A percentile compares a stretch with the other conserved stretches of the same genome.
Evolutionary conservation across 2,888 invertebrate species (phyloP).

Genomic region (Mechanitis mazaeus): DNA sequence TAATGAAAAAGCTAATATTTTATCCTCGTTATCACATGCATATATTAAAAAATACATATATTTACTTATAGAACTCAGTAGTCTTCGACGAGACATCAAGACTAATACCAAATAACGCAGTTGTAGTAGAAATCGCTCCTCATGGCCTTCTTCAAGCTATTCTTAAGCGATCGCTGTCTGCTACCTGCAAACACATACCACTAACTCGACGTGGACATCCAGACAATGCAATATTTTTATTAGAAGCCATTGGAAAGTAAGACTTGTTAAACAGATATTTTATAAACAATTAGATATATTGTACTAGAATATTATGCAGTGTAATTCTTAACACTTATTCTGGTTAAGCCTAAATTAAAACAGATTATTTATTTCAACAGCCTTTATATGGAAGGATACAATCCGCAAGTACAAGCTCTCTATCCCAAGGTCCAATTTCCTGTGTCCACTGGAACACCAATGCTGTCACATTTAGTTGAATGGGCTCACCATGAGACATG

Average conservation of each 20-base stretch:
- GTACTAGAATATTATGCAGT: neutral
- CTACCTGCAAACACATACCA: conserved; percentile 80
- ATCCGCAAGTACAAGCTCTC: conserved; percentile 80
- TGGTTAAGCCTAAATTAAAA: no score
- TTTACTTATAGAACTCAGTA: conserved; percentile 65
- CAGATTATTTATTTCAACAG: conserved; percentile 54
- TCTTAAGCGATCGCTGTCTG: conserved; percentile 81
- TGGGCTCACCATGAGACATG: conserved; percentile 88
- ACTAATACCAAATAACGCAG: conserved; percentile 84
- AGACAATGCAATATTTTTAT: conserved; percentile 74
- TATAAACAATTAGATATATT: neutral
- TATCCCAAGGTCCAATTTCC: conserved; percentile 86
- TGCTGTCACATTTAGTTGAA: conserved; percentile 84
- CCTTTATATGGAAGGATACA: conserved; percentile 83
- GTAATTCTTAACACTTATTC: no score
- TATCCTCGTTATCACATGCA: no score
- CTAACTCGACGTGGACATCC: conserved; percentile 82
- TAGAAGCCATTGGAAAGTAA: conserved; percentile 74
- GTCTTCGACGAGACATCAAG: conserved; percentile 84
- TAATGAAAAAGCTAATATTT: no score
- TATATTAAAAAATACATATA: no score
- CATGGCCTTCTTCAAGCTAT: conserved; percentile 90
- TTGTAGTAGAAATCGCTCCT: conserved; percentile 89
- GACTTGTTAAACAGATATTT: conserved; percentile 11
- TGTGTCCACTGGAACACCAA: conserved; percentile 87